Evolutionary conservation across 2,113 vertebrate species (phyloP), one percentile per base, ranked within the genome.

Genomic region (Pogona vitticeps): DNA sequence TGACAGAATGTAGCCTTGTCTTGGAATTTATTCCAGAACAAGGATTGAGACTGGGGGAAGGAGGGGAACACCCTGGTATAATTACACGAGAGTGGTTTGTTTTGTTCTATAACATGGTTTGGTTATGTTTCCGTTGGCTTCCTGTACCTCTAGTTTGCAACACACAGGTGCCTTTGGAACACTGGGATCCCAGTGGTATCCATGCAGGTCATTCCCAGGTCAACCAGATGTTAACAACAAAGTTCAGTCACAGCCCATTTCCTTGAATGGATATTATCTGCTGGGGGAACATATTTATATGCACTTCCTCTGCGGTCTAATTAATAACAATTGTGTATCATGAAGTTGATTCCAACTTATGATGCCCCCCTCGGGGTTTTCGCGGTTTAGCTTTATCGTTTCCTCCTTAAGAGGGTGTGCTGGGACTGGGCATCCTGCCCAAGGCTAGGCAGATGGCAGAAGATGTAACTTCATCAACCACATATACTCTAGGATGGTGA

Each of bases 211-310:
- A 76, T 28, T 52, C 38, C 23, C 61, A 76, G 79, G 40, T 82
- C 79, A 87, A 59, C 79, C 85, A 82, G 85, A 82, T 87, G 85
- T 82, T 87, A 76, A 81, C 70, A 75, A 46, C 70, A 33, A 61
- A 63, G 38, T 81, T 73, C 70, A 76, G 65, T 86, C 52, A 71
- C 76, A 79, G 42, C n/a, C 79, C 79, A 76, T 33, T 81, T 82
- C 21, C 76, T n/a, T 75, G 58, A 81, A 86, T 75, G 40, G 70
- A 73, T 75, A 70, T 81, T 58, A 81, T 65, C 38, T 46, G 21
- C 68, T 73, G 68, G 78, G n/a, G 85, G n/a, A 81, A 80, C 40
- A 46, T 81, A 31, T 72, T 63, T 73, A 81, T 63, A 63, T 59
- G 42, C 59, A 9, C 21, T 65, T 40, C 46, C 46, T 52, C 46